phyloP scores from a whole-genome alignment of 2,797 vertebrate genomes.

The Semaprochilodus insignis region DNA sequence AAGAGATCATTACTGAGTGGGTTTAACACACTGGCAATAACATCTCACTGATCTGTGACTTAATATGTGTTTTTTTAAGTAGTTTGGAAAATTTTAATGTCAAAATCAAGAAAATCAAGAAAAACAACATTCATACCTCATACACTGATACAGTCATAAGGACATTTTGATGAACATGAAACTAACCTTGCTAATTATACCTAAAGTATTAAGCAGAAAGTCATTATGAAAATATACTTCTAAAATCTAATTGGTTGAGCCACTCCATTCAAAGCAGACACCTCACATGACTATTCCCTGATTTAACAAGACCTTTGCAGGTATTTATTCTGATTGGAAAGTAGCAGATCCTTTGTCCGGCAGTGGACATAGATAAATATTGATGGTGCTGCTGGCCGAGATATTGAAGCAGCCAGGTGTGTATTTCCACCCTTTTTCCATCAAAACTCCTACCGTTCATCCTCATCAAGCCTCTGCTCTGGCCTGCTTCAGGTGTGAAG shows the following conservation, averaged over 20 bases:
- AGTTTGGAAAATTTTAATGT: too few species aligned
- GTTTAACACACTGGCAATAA: too few species aligned
- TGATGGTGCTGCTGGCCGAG: not conserved
- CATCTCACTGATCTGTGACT: too few species aligned
- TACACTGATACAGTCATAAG: not conserved
- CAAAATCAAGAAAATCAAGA: too few species aligned
- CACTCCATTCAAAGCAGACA: not conserved
- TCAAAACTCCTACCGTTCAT: constrained; percentile 12
- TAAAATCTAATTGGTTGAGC: not conserved
- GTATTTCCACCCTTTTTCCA: not conserved
- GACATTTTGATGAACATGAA: not conserved
- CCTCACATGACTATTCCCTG: not conserved
- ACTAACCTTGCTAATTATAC: not conserved
- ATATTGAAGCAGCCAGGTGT: not conserved
- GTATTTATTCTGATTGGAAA: not conserved
- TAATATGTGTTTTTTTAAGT: too few species aligned
- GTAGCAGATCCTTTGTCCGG: too few species aligned
- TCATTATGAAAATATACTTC: not conserved
- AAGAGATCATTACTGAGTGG: too few species aligned
- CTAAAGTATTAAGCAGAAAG: too few species aligned
- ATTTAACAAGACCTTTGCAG: not conserved
- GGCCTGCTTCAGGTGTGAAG: constrained; percentile 31
- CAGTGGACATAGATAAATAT: not conserved
- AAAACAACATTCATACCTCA: not conserved
- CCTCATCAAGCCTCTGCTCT: constrained; percentile 1